Conservation (phyloP, 1,140 invertebrate species). For the Heliconius congener region DNA sequence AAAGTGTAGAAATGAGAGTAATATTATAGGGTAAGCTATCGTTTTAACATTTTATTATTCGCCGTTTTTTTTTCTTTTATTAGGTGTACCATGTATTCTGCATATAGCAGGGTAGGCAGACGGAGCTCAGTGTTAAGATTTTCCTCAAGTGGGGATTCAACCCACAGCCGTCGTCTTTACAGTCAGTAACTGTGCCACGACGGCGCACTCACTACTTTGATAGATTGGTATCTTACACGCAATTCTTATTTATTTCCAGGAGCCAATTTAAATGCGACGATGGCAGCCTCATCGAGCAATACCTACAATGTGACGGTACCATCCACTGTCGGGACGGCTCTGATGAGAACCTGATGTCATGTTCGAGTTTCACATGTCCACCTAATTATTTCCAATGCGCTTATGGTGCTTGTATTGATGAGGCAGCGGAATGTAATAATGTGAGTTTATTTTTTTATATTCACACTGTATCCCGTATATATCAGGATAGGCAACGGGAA, state of each 20-base stretch:
- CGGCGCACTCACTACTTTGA: no score
- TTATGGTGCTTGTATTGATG: constrained; percentile 85
- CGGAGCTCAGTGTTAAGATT: no score
- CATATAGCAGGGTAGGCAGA: no score
- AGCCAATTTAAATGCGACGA: constrained; percentile 32
- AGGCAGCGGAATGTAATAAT: constrained; percentile 80
- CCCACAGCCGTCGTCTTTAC: no score
- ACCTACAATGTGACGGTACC: constrained; percentile 83
- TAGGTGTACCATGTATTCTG: no score
- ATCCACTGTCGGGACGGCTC: constrained; percentile 85
- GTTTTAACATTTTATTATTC: no score
- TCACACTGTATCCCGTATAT: neutral
- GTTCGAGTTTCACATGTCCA: constrained; percentile 63
- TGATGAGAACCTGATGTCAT: constrained; percentile 80
- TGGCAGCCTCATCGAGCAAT: constrained; percentile 30
- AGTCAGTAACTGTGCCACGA: no score
- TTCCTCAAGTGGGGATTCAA: no score
- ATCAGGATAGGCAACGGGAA: no score
- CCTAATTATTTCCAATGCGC: constrained; percentile 72
- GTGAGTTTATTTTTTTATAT: constrained; percentile 36
- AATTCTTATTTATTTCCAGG: constrained; percentile 19
- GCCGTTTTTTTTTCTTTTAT: no score
- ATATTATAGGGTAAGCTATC: neutral
- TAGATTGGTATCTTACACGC: no score
- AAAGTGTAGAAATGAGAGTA: neutral